Evolutionary conservation across 2,888 invertebrate genomes (phyloP).

Genomic region (Xanthia icteritia): DNA sequence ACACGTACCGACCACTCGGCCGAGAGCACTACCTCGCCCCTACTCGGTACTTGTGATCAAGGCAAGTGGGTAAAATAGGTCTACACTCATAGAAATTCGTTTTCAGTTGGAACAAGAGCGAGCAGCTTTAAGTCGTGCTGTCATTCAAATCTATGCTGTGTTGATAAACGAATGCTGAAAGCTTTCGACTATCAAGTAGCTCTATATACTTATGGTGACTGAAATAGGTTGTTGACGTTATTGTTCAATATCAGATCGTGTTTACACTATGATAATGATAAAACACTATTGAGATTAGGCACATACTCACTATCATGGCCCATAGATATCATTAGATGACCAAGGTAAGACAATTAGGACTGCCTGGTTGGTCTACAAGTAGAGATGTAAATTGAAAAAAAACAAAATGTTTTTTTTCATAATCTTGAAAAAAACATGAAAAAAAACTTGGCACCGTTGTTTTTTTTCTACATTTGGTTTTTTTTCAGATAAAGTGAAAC

Average conservation of each 20-base stretch:
- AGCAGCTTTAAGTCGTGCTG: background rate
- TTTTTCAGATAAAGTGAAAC: no score
- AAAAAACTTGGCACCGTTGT: no score
- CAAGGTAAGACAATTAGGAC: background rate
- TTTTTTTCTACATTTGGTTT: no score
- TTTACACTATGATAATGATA: slow-evolving; percentile 34
- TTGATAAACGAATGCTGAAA: slow-evolving; percentile 17
- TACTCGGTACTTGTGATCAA: no score
- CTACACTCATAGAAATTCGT: background rate
- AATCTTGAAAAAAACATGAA: no score
- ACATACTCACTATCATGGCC: background rate
- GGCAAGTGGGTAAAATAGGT: background rate
- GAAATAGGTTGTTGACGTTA: slow-evolving; percentile 36
- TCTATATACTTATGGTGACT: background rate
- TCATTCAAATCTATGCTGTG: background rate
- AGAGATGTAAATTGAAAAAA: no score
- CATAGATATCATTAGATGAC: background rate
- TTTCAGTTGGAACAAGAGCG: background rate
- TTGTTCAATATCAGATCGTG: slow-evolving; percentile 25
- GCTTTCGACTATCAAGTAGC: slow-evolving; percentile 9
- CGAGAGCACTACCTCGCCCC: no score
- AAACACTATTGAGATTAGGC: slow-evolving; percentile 35
- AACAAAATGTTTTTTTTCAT: no score
- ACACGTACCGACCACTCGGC: no score
- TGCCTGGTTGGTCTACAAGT: background rate